Evolutionary conservation across 2,888 invertebrate species (phyloP).

Genomic region (Creontiades dilutus): DNA sequence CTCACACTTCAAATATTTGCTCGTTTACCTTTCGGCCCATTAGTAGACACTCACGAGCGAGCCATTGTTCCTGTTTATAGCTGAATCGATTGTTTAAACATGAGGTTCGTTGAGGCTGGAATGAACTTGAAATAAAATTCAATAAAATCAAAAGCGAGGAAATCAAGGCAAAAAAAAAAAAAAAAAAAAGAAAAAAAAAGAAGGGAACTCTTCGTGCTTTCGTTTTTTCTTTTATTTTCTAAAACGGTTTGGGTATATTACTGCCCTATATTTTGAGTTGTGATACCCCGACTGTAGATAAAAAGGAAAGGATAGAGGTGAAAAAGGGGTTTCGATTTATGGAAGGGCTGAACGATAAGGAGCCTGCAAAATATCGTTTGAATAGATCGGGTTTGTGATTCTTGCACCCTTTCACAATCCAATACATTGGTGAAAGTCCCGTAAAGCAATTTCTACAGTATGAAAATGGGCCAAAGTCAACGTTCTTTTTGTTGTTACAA

Average conservation of each 20-base stretch:
- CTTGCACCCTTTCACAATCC: not conserved
- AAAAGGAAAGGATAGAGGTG: not conserved
- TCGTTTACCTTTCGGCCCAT: not conserved
- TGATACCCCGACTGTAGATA: not conserved
- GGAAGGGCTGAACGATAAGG: not conserved
- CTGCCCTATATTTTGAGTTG: not conserved
- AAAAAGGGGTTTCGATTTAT: not conserved
- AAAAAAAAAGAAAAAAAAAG: too few relatives aligned
- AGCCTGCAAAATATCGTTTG: slow-evolving; percentile 7
- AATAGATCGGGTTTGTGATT: not conserved
- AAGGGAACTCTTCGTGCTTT: too few relatives aligned
- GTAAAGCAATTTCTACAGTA: too few relatives aligned
- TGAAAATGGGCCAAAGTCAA: too few relatives aligned
- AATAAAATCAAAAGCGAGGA: not conserved
- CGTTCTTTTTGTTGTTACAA: too few relatives aligned
- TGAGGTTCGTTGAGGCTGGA: not conserved
- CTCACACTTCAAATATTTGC: not conserved
- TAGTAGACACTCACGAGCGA: not conserved
- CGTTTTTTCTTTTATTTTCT: too few relatives aligned
- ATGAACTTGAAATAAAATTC: not conserved
- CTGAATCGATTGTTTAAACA: slow-evolving; percentile 15
- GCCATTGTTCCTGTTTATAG: not conserved
- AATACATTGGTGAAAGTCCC: too few relatives aligned
- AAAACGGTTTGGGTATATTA: too few relatives aligned
- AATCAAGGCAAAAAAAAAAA: too few relatives aligned